Percentiles rank a stretch among this genome's conserved stretches.
These are phyloP conservation scores for Nasonia vitripennis DNA, from an alignment of 1,140 invertebrate genomes.

Conservation along the genomic window DNA sequence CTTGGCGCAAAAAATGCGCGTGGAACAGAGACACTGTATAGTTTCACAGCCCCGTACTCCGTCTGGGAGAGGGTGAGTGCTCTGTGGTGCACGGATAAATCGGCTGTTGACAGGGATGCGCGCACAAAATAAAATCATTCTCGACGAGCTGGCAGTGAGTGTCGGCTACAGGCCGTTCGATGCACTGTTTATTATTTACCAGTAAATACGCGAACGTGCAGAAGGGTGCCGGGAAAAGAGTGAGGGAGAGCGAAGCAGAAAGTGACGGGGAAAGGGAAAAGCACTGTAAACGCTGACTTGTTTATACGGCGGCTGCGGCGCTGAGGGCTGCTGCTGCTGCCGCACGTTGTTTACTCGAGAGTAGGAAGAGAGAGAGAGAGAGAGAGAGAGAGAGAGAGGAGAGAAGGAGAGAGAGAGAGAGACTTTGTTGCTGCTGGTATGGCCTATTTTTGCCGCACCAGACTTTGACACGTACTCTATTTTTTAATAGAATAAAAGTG, in stretches of 20 bases:
- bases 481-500: background rate
- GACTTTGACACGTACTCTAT: background rate
- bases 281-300: background rate
- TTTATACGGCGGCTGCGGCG: background rate
- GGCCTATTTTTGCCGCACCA: background rate
- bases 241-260: background rate
- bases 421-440: background rate
- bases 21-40: no score
- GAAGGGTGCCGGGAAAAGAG: background rate
- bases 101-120: background rate
- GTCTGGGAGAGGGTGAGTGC: background rate
- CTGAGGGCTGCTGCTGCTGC: background rate
- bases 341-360: background rate
- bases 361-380: background rate
- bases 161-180: background rate
- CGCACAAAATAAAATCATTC: background rate
- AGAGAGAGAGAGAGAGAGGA: background rate
- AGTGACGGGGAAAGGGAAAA: background rate
- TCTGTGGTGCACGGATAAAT: no score
- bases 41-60: background rate
- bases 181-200: slow-evolving; percentile 13
- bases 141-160: background rate
- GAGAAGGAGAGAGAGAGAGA: background rate
- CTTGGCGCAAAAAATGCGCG: no score
- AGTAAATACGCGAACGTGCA: background rate